Evolutionary conservation across 2,797 vertebrate genomes (phyloP).

Genomic region (Urophycis tenuis): DNA sequence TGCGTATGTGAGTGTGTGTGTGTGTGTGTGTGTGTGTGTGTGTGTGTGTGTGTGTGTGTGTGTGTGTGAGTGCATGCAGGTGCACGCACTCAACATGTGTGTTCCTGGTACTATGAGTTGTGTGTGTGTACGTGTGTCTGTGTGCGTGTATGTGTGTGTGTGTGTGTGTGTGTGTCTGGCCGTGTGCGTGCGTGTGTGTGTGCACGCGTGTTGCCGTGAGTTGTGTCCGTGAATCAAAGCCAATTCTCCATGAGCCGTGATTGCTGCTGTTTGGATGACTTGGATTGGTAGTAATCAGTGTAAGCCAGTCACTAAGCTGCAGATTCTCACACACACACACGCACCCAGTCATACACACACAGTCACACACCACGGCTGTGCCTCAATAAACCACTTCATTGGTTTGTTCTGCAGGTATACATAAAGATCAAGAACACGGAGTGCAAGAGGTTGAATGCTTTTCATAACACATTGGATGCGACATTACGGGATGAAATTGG

Average conservation of each 20-base stretch:
- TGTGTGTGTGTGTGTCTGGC: background rate
- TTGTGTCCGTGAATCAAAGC: slow-evolving; percentile 40
- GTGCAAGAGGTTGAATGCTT: background rate
- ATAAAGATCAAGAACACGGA: background rate
- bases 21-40: background rate
- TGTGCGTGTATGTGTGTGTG: background rate
- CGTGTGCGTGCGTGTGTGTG: background rate
- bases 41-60: background rate
- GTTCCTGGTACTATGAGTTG: background rate
- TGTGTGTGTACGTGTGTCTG: background rate
- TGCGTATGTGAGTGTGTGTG: background rate
- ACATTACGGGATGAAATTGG: slow-evolving; percentile 1
- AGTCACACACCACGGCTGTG: background rate
- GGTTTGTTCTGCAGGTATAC: slow-evolving; percentile 3
- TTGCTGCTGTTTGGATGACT: slow-evolving; percentile 35
- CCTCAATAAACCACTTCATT: background rate
- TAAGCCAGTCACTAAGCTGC: slow-evolving; percentile 13
- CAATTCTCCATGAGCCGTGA: slow-evolving; percentile 35
- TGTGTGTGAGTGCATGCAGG: no score
- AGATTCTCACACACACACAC: background rate
- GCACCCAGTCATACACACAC: background rate
- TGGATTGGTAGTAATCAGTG: slow-evolving; percentile 51
- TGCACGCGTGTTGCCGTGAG: background rate
- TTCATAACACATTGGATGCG: background rate
- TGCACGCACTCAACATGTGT: slow-evolving; percentile 1